These are phyloP conservation scores for Catharus bicknelli DNA, from an alignment of 2,113 vertebrate species.

Conservation along the genomic window DNA sequence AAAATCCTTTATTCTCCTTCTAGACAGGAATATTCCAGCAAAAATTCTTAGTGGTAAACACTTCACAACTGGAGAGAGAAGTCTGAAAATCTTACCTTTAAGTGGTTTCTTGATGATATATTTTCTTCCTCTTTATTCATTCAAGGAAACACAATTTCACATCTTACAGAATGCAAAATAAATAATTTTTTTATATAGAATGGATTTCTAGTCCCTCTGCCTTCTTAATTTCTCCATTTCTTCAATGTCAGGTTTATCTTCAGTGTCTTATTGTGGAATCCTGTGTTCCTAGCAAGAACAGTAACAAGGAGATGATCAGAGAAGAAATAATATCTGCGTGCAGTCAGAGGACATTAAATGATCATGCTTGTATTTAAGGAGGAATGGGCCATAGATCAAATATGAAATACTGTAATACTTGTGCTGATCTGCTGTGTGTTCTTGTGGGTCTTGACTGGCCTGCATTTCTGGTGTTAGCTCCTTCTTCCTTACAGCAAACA, in stretches of 20 bases:
- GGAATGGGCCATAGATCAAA: neutral
- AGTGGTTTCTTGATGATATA: neutral
- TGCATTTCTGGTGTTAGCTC: neutral
- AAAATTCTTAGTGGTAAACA: neutral
- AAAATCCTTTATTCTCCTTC: neutral
- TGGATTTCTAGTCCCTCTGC: neutral
- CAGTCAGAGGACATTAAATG: neutral
- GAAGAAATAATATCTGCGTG: rapidly evolving
- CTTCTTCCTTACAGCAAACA: neutral
- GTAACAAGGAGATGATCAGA: neutral
- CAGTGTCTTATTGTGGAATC: neutral
- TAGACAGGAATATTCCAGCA: neutral
- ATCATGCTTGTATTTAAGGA: neutral
- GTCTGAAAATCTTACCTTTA: neutral
- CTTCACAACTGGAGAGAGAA: neutral
- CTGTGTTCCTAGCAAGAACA: neutral
- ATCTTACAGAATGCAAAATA: neutral
- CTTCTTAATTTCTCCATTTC: neutral
- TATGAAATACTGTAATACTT: neutral
- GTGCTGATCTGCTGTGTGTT: neutral
- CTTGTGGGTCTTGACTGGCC: neutral
- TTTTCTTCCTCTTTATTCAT: neutral
- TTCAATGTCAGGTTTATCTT: neutral
- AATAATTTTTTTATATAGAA: neutral
- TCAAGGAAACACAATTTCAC: neutral